These are phyloP conservation scores for Physella acuta DNA, from an alignment of 1,140 invertebrate genomes.

Conservation along the genomic window DNA sequence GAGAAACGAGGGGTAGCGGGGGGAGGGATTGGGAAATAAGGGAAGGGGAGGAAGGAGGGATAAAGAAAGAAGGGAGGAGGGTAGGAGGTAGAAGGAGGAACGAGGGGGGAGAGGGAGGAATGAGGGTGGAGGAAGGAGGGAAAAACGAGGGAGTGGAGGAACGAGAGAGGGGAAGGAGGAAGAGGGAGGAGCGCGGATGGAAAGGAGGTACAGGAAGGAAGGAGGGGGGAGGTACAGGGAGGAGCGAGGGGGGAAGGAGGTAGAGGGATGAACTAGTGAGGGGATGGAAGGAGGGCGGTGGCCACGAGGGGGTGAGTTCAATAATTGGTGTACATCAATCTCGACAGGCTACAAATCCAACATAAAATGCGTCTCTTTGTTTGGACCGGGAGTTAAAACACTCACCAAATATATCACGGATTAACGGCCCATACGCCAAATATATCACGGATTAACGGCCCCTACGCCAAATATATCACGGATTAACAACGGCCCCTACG, in stretches of 20 bases:
- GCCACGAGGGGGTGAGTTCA: background rate
- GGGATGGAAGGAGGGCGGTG: background rate
- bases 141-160: background rate
- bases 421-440: too few species aligned
- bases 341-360: too few species aligned
- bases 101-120: background rate
- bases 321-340: too few species aligned
- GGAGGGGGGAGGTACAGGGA: background rate
- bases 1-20: too few species aligned
- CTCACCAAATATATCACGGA: too few species aligned
- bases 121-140: background rate
- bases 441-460: too few species aligned
- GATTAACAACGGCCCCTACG: too few species aligned
- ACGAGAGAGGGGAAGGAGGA: background rate
- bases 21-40: too few species aligned
- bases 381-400: too few species aligned
- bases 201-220: background rate
- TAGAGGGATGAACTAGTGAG: background rate
- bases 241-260: conserved; percentile 1
- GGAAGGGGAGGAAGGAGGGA: background rate
- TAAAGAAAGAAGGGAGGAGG: background rate
- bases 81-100: background rate
- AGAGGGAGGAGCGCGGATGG: background rate
- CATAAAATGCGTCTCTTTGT: too few species aligned
- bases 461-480: too few species aligned